Conservation (phyloP, 2,113 vertebrate genomes). For the Pluvialis apricaria region DNA sequence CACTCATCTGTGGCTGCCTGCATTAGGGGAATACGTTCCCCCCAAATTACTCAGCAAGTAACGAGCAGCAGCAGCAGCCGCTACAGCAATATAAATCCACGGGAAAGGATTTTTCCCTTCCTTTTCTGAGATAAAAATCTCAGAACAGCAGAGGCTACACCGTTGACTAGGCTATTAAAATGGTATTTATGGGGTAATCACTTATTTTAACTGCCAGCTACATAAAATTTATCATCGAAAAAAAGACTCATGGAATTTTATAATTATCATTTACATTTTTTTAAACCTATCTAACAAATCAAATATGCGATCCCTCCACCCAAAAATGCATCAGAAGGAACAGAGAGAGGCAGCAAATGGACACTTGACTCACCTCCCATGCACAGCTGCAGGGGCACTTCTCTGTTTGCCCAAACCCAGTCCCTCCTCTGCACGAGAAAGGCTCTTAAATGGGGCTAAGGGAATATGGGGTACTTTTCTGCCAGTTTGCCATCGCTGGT, state of each 20-base stretch:
- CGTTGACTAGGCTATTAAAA: constrained; percentile 19
- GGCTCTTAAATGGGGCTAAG: background rate
- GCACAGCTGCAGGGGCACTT: background rate
- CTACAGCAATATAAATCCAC: background rate
- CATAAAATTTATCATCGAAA: constrained; percentile 33
- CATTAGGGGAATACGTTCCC: background rate
- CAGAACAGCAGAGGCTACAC: background rate
- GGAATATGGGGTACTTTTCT: background rate
- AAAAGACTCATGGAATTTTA: constrained; percentile 16
- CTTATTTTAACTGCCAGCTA: constrained; percentile 54
- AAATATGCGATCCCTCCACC: constrained; percentile 13
- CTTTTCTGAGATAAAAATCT: constrained; percentile 29
- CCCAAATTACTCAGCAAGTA: background rate
- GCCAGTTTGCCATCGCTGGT: background rate
- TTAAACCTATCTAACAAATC: constrained; percentile 46
- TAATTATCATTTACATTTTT: constrained; percentile 57
- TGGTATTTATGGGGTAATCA: constrained; percentile 47
- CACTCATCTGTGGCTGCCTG: background rate
- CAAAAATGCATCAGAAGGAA: constrained; percentile 32
- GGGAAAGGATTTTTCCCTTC: background rate
- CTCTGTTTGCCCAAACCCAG: background rate
- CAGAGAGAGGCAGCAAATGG: background rate
- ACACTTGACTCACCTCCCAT: background rate
- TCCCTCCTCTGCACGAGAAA: background rate
- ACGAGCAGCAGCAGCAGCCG: background rate